These are phyloP conservation scores for Ganaspis sp. DNA, from an alignment of 1,140 invertebrate species.

Conservation along the genomic window DNA sequence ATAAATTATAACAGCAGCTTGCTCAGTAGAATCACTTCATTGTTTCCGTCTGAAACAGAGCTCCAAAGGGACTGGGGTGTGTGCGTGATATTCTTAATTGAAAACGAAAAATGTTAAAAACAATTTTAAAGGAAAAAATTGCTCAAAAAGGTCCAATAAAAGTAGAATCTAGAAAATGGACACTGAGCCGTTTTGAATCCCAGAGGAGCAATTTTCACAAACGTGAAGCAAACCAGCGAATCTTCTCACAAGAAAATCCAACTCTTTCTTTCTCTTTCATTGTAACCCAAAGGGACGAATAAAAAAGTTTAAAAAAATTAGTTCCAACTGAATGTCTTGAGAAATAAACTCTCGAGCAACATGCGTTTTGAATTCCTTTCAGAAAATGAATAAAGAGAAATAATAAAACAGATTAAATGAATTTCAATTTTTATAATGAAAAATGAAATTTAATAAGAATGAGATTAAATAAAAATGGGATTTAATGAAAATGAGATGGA, in stretches of 20 bases:
- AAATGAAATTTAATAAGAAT: too few relatives aligned
- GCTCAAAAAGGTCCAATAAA: not conserved
- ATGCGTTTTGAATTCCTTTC: not conserved
- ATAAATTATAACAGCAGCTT: slow-evolving; percentile 9
- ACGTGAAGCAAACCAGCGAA: not conserved
- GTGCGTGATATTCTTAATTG: not conserved
- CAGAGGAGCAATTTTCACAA: slow-evolving; percentile 1
- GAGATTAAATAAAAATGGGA: too few relatives aligned
- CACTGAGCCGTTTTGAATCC: not conserved
- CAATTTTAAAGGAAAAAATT: not conserved
- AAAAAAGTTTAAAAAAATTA: not conserved
- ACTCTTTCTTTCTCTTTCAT: not conserved
- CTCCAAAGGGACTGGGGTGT: not conserved
- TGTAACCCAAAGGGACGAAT: not conserved
- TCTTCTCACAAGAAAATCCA: not conserved
- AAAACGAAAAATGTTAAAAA: not conserved
- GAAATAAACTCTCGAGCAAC: not conserved
- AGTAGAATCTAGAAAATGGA: not conserved
- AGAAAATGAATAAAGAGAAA: too few relatives aligned
- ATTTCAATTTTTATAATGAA: too few relatives aligned
- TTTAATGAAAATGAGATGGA: too few relatives aligned
- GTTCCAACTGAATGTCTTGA: not conserved
- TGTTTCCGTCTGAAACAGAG: not conserved
- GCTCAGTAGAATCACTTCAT: not conserved
- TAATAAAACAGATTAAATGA: too few relatives aligned